Percentiles rank a stretch among this genome's conserved stretches.
Conservation (phyloP, 2,797 vertebrate genomes). For the Furcifer pardalis region DNA sequence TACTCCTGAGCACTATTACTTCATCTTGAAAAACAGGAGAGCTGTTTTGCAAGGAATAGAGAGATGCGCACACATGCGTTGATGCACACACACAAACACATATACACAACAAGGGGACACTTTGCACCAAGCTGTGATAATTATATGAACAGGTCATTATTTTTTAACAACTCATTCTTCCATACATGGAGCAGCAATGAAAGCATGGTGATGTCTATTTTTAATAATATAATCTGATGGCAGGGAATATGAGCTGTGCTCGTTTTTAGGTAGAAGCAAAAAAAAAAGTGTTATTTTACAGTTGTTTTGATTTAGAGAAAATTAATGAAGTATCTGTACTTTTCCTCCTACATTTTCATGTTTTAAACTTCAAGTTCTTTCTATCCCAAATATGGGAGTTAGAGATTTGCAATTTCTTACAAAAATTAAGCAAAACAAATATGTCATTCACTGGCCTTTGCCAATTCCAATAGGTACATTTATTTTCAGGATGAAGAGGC, state of each 20-base stretch:
- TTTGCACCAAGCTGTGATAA: conserved; percentile 18
- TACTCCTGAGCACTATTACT: conserved; percentile 19
- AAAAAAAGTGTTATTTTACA: not conserved
- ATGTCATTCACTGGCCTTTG: no score
- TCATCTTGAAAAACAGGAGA: conserved; percentile 12
- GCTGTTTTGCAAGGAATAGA: conserved; percentile 13
- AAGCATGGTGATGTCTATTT: not conserved
- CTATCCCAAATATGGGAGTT: no score
- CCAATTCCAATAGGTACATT: no score
- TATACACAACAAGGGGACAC: not conserved
- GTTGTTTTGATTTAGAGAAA: not conserved
- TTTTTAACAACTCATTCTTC: not conserved
- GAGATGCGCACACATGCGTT: not conserved
- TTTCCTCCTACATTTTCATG: no score
- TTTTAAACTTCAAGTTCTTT: no score
- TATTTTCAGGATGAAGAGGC: no score
- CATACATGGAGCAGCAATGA: not conserved
- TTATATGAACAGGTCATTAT: not conserved
- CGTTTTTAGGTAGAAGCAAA: not conserved
- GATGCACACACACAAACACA: not conserved
- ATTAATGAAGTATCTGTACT: no score
- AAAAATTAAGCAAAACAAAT: no score
- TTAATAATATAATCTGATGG: not conserved
- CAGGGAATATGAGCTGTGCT: not conserved
- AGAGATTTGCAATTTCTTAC: no score